Conservation (phyloP, 2,113 vertebrate genomes). For the Eudyptes chrysolophus region DNA sequence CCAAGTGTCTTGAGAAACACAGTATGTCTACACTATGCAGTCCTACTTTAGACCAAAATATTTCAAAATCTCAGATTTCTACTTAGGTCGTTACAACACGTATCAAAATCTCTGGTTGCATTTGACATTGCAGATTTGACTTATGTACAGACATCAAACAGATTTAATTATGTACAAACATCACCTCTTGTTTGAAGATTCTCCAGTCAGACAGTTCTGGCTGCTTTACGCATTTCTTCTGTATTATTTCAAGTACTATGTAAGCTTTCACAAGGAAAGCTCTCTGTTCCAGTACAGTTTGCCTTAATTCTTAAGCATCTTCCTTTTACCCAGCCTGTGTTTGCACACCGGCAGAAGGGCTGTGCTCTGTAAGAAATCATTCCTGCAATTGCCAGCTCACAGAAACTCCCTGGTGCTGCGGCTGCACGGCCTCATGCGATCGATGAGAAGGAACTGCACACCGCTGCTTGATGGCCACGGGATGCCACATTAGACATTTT, state of each 20-base stretch:
- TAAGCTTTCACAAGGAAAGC: background rate
- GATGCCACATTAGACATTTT: background rate
- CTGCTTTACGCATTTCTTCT: background rate
- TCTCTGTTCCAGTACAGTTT: background rate
- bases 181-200: background rate
- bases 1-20: background rate
- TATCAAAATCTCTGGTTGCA: background rate
- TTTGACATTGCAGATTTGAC: background rate
- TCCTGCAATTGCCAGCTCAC: background rate
- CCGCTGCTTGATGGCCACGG: background rate
- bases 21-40: background rate
- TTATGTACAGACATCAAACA: background rate
- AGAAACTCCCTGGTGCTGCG: background rate
- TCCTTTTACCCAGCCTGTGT: background rate
- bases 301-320: background rate
- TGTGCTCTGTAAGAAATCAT: background rate
- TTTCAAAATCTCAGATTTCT: background rate
- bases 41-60: background rate
- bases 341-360: background rate
- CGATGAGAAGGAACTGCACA: background rate
- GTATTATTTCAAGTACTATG: background rate
- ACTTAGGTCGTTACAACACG: background rate
- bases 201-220: background rate
- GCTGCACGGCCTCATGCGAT: background rate
- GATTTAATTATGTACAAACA: background rate